phyloP scores from a whole-genome alignment of 2,888 invertebrate genomes.

The Euplexia lucipara region DNA sequence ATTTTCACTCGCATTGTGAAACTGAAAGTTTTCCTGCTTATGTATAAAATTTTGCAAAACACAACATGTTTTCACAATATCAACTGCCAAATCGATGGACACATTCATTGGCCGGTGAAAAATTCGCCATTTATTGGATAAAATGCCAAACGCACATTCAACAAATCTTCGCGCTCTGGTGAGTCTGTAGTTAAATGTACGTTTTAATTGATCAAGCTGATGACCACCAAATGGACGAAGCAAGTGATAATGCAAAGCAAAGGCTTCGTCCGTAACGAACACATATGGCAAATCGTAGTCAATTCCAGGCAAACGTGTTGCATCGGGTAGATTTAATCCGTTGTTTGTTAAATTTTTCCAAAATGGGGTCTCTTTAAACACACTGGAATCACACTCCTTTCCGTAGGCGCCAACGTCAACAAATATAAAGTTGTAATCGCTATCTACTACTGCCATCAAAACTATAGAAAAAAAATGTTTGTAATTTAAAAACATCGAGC shows the following conservation, averaged over 20 bases:
- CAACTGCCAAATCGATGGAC: constrained; percentile 45
- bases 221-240: constrained; percentile 59
- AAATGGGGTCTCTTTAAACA: constrained; percentile 59
- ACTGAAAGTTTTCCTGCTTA: constrained; percentile 28
- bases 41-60: constrained; percentile 51
- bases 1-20: constrained; percentile 55
- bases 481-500: constrained; percentile 61
- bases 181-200: constrained; percentile 60
- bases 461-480: constrained; percentile 55
- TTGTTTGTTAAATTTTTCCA: constrained; percentile 53
- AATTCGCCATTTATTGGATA: constrained; percentile 61
- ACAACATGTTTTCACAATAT: constrained; percentile 53
- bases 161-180: constrained; percentile 63
- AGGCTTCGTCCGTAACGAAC: constrained; percentile 63
- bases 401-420: constrained; percentile 62
- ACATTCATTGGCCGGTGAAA: constrained; percentile 58
- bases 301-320: constrained; percentile 51
- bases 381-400: constrained; percentile 62
- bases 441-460: constrained; percentile 62
- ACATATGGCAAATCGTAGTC: constrained; percentile 55
- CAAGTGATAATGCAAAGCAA: constrained; percentile 59
- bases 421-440: constrained; percentile 62
- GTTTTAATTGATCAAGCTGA: constrained; percentile 53
- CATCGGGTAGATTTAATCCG: constrained; percentile 52
- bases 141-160: constrained; percentile 64